Percentiles rank a stretch among this genome's conserved stretches.
Conservation (phyloP, 1,140 invertebrate species). For the Oncopodura yosiiana region DNA sequence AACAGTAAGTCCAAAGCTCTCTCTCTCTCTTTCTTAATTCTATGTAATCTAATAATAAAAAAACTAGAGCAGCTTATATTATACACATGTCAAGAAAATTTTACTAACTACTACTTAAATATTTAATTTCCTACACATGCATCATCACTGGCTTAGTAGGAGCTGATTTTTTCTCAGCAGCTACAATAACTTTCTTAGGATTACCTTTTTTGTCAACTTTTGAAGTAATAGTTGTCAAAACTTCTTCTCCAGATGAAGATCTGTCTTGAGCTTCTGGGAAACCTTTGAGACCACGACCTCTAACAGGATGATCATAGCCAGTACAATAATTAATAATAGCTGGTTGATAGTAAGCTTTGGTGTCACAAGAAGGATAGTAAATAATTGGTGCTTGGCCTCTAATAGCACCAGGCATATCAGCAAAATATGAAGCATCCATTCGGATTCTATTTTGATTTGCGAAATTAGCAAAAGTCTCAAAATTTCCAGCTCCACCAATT, state of each 20-base stretch:
- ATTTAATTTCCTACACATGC: too few species aligned
- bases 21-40: too few species aligned
- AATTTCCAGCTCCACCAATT: background rate
- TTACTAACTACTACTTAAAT: too few species aligned
- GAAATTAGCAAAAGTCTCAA: background rate
- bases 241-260: background rate
- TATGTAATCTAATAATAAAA: too few species aligned
- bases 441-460: background rate
- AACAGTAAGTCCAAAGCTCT: too few species aligned
- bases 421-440: slow-evolving; percentile 22
- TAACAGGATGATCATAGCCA: background rate
- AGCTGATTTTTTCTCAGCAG: too few species aligned
- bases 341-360: slow-evolving; percentile 22
- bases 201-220: too few species aligned
- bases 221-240: too few species aligned
- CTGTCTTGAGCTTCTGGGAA: background rate
- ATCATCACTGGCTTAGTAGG: too few species aligned
- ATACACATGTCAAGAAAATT: too few species aligned
- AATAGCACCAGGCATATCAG: slow-evolving; percentile 28
- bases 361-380: slow-evolving; percentile 28
- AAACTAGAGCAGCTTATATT: too few species aligned
- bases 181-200: too few species aligned
- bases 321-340: slow-evolving; percentile 24
- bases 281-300: background rate
- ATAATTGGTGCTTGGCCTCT: slow-evolving; percentile 25